Evolutionary conservation across 2,113 vertebrate genomes (phyloP).

Genomic region (Martes martes): DNA sequence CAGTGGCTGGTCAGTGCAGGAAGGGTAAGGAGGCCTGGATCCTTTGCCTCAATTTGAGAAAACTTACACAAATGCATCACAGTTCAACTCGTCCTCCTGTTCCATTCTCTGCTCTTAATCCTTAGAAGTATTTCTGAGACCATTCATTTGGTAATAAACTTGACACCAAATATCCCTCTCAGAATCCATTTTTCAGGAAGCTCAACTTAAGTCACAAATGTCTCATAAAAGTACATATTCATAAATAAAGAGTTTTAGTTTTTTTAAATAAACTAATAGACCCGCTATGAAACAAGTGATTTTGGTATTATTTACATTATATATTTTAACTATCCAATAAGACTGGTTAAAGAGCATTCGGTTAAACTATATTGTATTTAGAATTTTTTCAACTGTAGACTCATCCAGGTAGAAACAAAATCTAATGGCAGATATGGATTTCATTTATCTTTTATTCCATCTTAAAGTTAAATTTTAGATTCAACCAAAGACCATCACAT

Average conservation of each 20-base stretch:
- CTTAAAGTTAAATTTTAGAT: constrained; percentile 30
- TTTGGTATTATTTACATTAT: neutral
- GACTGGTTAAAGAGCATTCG: neutral
- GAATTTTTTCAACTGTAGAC: neutral
- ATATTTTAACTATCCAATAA: neutral
- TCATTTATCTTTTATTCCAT: neutral
- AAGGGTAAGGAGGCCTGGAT: neutral
- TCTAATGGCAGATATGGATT: neutral
- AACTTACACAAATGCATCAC: neutral
- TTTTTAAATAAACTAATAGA: neutral
- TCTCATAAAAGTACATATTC: neutral
- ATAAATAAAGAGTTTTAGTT: neutral
- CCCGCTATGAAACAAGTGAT: neutral
- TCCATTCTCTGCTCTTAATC: neutral
- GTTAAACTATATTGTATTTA: neutral
- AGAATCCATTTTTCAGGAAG: neutral
- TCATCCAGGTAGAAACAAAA: neutral
- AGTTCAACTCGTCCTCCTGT: neutral
- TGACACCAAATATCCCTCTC: neutral
- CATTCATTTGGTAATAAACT: neutral
- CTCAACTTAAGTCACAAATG: neutral
- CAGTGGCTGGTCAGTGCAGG: neutral
- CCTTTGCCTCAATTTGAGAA: neutral
- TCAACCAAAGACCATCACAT: neutral
- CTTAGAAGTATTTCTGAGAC: neutral